Evolutionary conservation across 2,888 invertebrate species (phyloP), one percentile per base, ranked within the genome.

Genomic region (Pterostichus niger): DNA sequence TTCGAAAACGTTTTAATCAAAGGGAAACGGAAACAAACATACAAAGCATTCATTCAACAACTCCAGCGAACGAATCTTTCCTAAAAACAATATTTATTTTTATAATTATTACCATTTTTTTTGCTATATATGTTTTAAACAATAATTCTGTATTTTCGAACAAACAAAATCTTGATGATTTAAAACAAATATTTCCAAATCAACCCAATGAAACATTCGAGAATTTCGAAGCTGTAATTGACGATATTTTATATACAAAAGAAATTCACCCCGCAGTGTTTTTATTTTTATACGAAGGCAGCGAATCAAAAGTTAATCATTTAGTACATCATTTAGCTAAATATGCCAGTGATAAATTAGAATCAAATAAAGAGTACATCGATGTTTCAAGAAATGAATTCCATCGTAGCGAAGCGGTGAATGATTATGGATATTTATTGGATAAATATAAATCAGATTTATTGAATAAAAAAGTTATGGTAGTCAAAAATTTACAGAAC

Each of bases 401-500:
- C 13, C 75, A 61, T 46, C 6, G 44, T 0, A 15, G 46, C 59
- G 61, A 82, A 44, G 75, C 75, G 4, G 6, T 59, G 17, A 31
- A 13, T 24, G 82, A 82, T 75, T 82, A 82, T 15, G 82, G 82
- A 13, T 75, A 73, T 82, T 82, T 82, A 33, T 61, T 82, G 11
- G 61, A 75, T 56, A 82, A 82, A 75, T 82, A 82, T 17, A 46
- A 44, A 61, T 44, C 31, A n/a, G 56, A 54, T 33, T 46, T 82
- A 24, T 17, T 59, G 6, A 15, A 61, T 7, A 82, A 75, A 46
- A 35, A 87, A 9, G 86, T 89, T 6, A 87, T 91, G 87, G 85
- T 89, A 31, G 86, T 91, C 0, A 86, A 87, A 76, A 87, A 90
- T 86, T 84, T 91, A 46, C 89, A 89, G 17, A 73, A 87, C 49